phyloP scores from a whole-genome alignment of 2,888 invertebrate genomes.

The Callinectes sapidus region DNA sequence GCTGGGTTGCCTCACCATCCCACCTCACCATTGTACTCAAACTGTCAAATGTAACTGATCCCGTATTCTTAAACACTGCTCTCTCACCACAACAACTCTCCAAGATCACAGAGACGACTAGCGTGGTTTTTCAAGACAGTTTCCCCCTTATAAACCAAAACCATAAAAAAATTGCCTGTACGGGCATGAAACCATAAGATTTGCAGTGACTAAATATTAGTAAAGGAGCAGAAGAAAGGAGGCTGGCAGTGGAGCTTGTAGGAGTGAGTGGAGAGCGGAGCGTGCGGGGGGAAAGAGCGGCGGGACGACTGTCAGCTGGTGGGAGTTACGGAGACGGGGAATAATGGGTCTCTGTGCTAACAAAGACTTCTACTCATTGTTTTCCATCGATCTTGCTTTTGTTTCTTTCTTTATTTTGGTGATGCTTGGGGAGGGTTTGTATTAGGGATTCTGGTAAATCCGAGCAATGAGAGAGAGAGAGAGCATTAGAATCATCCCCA shows the following conservation, averaged over 20 bases:
- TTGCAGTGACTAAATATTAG: background rate
- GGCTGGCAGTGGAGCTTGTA: background rate
- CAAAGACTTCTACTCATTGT: background rate
- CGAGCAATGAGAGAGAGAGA: no score
- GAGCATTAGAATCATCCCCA: no score
- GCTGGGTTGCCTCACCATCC: background rate
- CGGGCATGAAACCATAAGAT: background rate
- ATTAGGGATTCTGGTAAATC: no score
- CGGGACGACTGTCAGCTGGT: background rate
- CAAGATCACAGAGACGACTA: no score
- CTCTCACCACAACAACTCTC: no score
- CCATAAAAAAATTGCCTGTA: no score
- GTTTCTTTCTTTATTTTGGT: no score
- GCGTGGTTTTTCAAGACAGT: no score
- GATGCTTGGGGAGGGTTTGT: background rate
- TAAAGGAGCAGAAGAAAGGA: background rate
- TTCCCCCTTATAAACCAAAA: no score
- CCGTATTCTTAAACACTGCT: no score
- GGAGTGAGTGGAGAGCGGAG: background rate
- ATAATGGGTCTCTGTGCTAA: conserved; percentile 16
- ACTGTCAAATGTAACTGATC: background rate
- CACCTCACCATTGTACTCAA: background rate
- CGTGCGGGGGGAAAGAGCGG: background rate
- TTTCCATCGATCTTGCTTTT: background rate
- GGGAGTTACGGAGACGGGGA: background rate